Base-by-base conservation (phyloP, 2,797 vertebrate species). In the Xiphorhynchus erythropygius region DNA sequence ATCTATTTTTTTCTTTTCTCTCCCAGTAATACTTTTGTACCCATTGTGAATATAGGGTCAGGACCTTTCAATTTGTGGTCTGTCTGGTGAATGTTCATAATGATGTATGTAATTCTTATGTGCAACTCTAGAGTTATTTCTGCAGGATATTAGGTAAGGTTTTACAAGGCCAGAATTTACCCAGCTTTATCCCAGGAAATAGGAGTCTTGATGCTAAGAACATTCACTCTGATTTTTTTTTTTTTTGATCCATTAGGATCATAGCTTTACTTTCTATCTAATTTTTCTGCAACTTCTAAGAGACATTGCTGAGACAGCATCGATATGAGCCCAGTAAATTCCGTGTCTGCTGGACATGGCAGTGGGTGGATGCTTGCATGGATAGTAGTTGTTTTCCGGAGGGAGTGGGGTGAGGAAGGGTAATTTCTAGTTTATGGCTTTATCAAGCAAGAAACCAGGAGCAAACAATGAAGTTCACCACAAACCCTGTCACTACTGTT, bases 371-470 rank as follows among this genome's bases (percentile, higher is more conserved):
- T 64, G 2, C 23, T 49, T 53, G 30, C 53, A 22, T 33, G 46
- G 30, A 18, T 55, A 7, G 2, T 22, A 16, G 18, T 7, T 49
- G 4, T 21, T 67, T 24, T 62, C 25, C 28, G 30, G 50, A 35
- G 32, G 6, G 4, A 0, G 3, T 4, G 1, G 2, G 8, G 1
- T 24, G n/a, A 25, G 37, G n/a, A 33, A 50, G 37, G 42, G 7
- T 14, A 39, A 15, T 71, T 63, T 10, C n/a, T 55, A 10, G 10
- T 41, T 74, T 42, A 25, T 42, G 52, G 22, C 6, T 71, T 85
- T n/a, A 28, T 79, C 69, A 52, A 83, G 19, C n/a, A 83, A 83
- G 57, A 81, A 75, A 30, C 30, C 18, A 37, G 18, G 81, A 84
- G 32, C 25, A 55, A 68, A 50, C 12, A 23, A 11, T 32, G 60